Evolutionary conservation across 2,797 vertebrate genomes (phyloP), one percentile per base, ranked within the genome.

Genomic region (Ispidina lecontei): DNA sequence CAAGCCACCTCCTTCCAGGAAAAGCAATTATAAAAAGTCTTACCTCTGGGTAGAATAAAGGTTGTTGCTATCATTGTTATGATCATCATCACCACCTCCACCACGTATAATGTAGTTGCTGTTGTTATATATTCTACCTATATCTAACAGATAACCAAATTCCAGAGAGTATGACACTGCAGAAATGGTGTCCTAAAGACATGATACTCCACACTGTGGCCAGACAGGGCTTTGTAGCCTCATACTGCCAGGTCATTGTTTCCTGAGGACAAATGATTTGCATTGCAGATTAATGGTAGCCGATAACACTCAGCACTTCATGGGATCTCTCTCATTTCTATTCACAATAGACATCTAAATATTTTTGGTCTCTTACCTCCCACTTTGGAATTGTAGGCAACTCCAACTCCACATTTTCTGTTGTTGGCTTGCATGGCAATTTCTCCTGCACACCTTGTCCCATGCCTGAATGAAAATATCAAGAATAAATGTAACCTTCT

Each of bases 381-480:
- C 83, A 99, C 99, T 96, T 98, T 99, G 63, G 99, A 98, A 97
- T 99, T 99, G 96, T 98, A 99, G 8, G 99, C 99, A 58, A 99
- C 98, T 82, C 99, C 99, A 23, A 99, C 99, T 5, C 99, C 99
- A 67, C 99, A 99, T 97, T 99, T 99, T 63, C 98, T 97, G 97
- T 99, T 99, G 97, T 99, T 98, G 52, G 99, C 99, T 96, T 99
- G 98, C 99, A 99, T 99, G 35, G 99, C 99, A 70, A 99, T 99
- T 97, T 99, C 99, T 80, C 99, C 99, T 31, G 99, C 99, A 96
- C 99, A 99, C 65, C 99, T 97, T 41, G 99, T 99, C 31, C 99
- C 99, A 55, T 99, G 99, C 92, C 99, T 99, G 76, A 71, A 78
- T 78, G 90, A 97, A 94, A 23, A 94, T 3, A 68, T 14, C 12